Percentiles rank a stretch among this genome's conserved stretches.
These are phyloP conservation scores for Poecilia picta DNA, from an alignment of 2,797 vertebrate species.

Conservation along the genomic window DNA sequence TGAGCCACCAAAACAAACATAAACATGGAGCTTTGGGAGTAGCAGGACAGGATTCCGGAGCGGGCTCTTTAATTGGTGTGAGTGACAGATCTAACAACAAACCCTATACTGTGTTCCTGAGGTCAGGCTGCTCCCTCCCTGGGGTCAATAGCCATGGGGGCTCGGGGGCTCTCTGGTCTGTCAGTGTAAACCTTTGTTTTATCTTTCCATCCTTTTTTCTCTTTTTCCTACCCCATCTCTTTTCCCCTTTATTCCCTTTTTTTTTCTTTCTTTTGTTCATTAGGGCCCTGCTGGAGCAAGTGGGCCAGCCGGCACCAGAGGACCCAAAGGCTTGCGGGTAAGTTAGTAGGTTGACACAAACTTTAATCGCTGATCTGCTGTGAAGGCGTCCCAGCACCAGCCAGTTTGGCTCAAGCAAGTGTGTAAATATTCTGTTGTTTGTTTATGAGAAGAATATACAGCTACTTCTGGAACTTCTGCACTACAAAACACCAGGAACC, in stretches of 20 bases:
- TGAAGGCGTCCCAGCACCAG: constrained; percentile 15
- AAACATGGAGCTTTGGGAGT: constrained; percentile 66
- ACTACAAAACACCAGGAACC: constrained; percentile 21
- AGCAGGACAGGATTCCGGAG: constrained; percentile 66
- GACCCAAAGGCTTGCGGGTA: constrained; percentile 92
- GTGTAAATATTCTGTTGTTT: constrained; percentile 9
- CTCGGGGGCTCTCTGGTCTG: constrained; percentile 65
- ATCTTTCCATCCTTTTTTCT: constrained; percentile 27
- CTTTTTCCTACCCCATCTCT: constrained; percentile 2
- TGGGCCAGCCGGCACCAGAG: constrained; percentile 87
- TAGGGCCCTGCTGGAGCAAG: constrained; percentile 88
- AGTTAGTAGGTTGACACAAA: constrained; percentile 59
- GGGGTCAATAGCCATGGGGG: constrained; percentile 60
- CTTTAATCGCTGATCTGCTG: constrained; percentile 19
- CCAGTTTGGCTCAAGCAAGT: neutral
- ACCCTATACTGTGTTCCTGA: constrained; percentile 67
- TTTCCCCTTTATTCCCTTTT: constrained; percentile 25
- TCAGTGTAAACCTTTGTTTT: constrained; percentile 72
- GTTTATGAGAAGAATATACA: constrained; percentile 19
- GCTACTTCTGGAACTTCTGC: constrained; percentile 2
- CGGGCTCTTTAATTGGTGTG: constrained; percentile 72
- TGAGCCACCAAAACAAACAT: constrained; percentile 78
- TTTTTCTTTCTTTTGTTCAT: constrained; percentile 47
- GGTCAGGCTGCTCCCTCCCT: constrained; percentile 58
- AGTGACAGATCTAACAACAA: constrained; percentile 78